Evolutionary conservation across 2,113 vertebrate genomes (phyloP), one percentile per base, ranked within the genome.

Genomic region (Camelus dromedarius): DNA sequence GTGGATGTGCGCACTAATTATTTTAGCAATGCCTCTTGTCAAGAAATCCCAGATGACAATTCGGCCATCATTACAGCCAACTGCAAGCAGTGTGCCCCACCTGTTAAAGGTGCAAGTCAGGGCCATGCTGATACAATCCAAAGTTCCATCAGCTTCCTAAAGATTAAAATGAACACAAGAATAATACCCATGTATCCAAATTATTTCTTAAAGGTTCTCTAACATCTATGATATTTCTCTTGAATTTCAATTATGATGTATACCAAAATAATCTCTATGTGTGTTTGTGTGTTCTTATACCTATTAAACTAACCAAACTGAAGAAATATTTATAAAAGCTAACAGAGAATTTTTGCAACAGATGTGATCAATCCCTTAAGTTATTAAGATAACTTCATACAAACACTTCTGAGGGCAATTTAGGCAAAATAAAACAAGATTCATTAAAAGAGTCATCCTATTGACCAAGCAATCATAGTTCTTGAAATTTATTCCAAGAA

Each of bases 41-140:
- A 99, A 98, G 97, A 99, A 99, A 96, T 99, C 99, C 99, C 99
- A 99, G 98, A 99, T 99, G 96, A 99, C 99, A 62, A 99, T 99
- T 30, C 99, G 99, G 3, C 99, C 99, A 28, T 99, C 99, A 18
- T 99, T 99, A 98, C 99, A 99, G 96, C 99, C 99, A 76, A 99
- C 99, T 0, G 99, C 99, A 24, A 99, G 99, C 97, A 99, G 98
- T 0, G 99, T 99, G 19, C 99, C 99, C 99, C 99, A 99, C 77
- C 99, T 99, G 97, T 99, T 99, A 97, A 99, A 99, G 97, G 99
- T 99, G 97, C 99, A 99, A n/a, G 99, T 99, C 94, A 99, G 99
- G 77, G 99, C 99, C 99, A 99, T 99, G 97, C 99, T 99, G 98
- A 99, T 99, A 76, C 99, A 99, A 98, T 99, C 99, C 99, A 99